Conservation (phyloP, 2,888 invertebrate genomes). For the Meiosimyza decipiens region DNA sequence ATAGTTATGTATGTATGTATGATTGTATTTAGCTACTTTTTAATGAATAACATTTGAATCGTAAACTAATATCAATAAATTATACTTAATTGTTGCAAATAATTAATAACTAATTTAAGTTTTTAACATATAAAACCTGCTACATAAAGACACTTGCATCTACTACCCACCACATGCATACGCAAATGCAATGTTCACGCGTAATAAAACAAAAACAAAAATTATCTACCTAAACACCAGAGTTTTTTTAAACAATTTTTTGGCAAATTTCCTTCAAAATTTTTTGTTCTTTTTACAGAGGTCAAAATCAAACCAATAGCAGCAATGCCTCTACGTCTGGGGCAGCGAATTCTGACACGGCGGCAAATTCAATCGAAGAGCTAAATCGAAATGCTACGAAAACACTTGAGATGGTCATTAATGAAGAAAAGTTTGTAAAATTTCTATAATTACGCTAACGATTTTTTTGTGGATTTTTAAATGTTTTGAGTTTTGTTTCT, state of each 20-base stretch:
- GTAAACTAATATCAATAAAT: too few species aligned
- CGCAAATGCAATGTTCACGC: not conserved
- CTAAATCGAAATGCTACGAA: too few species aligned
- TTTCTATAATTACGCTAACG: conserved; percentile 10
- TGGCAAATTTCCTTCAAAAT: conserved; percentile 1
- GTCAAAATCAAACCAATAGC: not conserved
- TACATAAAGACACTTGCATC: not conserved
- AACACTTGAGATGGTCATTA: conserved; percentile 48
- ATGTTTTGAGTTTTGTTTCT: conserved; percentile 2
- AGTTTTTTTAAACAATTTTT: not conserved
- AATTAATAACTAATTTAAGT: too few species aligned
- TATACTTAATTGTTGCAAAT: too few species aligned
- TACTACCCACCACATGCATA: not conserved
- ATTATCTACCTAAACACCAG: not conserved
- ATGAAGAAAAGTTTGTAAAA: conserved; percentile 56
- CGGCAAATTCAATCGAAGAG: conserved; percentile 13
- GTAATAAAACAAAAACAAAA: not conserved
- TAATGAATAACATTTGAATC: too few species aligned
- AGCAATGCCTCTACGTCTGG: not conserved
- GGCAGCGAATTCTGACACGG: not conserved
- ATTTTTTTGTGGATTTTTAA: conserved; percentile 19
- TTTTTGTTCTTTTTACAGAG: conserved; percentile 5
- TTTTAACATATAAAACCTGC: not conserved
- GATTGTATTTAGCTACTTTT: too few species aligned
- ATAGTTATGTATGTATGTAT: too few species aligned